Conservation (phyloP, 37 sponge, comb jelly and placozoan species). For the Halichondria panicea region DNA sequence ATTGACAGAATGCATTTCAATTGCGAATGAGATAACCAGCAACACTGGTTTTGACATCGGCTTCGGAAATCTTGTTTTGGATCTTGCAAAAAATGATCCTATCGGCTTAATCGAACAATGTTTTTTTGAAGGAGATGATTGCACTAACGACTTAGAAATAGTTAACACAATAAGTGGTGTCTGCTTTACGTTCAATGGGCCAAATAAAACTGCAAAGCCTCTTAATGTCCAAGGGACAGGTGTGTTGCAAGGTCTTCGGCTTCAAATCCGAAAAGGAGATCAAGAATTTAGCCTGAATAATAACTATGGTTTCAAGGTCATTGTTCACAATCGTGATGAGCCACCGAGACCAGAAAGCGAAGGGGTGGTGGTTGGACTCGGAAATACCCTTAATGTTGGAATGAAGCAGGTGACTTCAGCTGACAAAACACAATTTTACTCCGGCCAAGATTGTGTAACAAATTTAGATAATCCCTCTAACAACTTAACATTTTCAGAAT, state of each 20-base stretch:
- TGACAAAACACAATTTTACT: conserved; percentile 10
- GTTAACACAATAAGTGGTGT: conserved; percentile 8
- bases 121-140: not conserved
- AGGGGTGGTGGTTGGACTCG: conserved; percentile 9
- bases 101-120: not conserved
- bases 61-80: conserved; percentile 1
- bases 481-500: not conserved
- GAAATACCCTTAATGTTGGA: not conserved
- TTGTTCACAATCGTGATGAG: conserved; percentile 26
- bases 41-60: not conserved
- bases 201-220: not conserved
- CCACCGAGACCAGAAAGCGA: conserved; percentile 4
- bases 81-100: not conserved
- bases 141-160: conserved; percentile 1
- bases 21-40: not conserved
- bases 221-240: conserved; percentile 6
- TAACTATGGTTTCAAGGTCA: conserved; percentile 4
- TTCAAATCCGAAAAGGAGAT: not conserved
- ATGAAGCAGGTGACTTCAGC: conserved; percentile 7
- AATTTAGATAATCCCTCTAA: not conserved
- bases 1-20: too few relatives aligned
- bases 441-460: not conserved
- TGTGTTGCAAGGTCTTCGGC: not conserved
- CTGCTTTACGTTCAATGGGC: conserved; percentile 16
- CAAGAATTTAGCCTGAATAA: not conserved